phyloP scores from a whole-genome alignment of 2,888 invertebrate species.

The Drosophila eohydei region DNA sequence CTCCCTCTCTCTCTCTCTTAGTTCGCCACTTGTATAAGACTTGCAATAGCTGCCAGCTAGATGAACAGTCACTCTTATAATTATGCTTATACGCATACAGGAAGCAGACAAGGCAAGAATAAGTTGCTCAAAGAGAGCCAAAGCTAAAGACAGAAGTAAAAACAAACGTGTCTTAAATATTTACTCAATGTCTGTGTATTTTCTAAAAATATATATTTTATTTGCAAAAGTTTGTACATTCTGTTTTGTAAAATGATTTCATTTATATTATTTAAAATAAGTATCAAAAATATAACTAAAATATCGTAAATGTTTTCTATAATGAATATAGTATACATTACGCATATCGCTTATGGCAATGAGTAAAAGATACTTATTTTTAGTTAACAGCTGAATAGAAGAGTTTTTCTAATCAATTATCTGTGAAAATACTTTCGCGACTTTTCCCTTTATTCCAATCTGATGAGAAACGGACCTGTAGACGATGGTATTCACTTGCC shows the following conservation, averaged over 20 bases:
- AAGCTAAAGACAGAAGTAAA: slow-evolving; percentile 1
- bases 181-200: not conserved
- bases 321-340: not conserved
- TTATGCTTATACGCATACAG: not conserved
- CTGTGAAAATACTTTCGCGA: slow-evolving; percentile 6
- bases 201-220: slow-evolving; percentile 1
- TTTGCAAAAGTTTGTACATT: not conserved
- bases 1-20: not conserved
- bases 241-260: not conserved
- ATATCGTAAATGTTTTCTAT: not conserved
- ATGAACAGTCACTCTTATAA: slow-evolving; percentile 3
- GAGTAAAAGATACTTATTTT: not conserved
- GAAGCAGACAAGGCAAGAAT: not conserved
- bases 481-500: too few species aligned
- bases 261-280: not conserved
- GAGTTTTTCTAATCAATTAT: not conserved
- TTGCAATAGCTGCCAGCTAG: too few species aligned
- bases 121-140: not conserved
- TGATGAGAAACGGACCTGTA: not conserved
- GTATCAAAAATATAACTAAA: not conserved
- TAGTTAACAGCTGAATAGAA: not conserved
- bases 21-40: too few species aligned
- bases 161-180: not conserved
- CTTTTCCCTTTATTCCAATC: not conserved
- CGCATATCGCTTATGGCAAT: not conserved